A percentile compares a stretch with the other conserved stretches of the same genome.
Evolutionary conservation across 2,888 invertebrate species (phyloP).

Genomic region (Pomacea canaliculata): DNA sequence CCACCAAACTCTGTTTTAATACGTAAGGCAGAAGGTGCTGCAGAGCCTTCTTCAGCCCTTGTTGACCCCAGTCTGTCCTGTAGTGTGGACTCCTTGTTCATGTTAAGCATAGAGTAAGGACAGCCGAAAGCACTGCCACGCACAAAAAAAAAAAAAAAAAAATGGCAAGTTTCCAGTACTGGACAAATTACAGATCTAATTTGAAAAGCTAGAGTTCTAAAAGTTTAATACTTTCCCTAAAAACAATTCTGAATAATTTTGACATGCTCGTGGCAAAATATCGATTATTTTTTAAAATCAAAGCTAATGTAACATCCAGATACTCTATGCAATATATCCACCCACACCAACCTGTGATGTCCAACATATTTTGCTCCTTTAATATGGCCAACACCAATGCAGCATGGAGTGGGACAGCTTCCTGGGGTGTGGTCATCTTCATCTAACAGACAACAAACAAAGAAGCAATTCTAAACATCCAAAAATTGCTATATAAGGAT

Average conservation of each 20-base stretch:
- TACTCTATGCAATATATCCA: too few relatives aligned
- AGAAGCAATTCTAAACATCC: neutral
- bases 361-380: constrained; percentile 81
- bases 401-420: constrained; percentile 85
- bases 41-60: constrained; percentile 42
- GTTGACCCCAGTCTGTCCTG: constrained; percentile 56
- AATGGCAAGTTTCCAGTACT: neutral
- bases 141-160: neutral
- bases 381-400: constrained; percentile 90
- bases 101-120: constrained; percentile 69
- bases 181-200: neutral
- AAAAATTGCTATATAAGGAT: neutral
- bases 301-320: too few relatives aligned
- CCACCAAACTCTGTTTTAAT: constrained; percentile 16
- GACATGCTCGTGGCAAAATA: too few relatives aligned
- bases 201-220: neutral
- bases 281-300: too few relatives aligned
- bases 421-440: constrained; percentile 73
- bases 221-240: too few relatives aligned
- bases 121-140: constrained; percentile 69
- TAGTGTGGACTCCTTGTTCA: constrained; percentile 67
- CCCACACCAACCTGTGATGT: constrained; percentile 62
- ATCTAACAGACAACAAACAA: constrained; percentile 71
- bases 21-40: constrained; percentile 13
- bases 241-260: too few relatives aligned